Conservation (phyloP, 2,113 vertebrate genomes). For the Picathartes gymnocephalus region DNA sequence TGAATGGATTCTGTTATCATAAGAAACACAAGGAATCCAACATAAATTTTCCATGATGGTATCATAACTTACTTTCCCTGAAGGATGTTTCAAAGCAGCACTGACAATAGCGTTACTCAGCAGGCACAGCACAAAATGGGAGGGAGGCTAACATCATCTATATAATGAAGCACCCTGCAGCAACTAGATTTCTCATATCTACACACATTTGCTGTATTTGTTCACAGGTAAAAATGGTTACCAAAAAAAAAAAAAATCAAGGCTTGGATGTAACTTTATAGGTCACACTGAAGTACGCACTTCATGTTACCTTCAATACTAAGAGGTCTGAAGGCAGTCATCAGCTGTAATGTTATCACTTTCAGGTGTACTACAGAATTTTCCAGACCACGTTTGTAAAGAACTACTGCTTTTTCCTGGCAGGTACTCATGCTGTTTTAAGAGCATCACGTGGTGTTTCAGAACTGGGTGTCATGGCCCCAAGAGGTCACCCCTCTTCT, state of each 20-base stretch:
- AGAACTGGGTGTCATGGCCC: background rate
- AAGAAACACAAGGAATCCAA: background rate
- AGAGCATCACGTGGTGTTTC: background rate
- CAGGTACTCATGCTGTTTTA: background rate
- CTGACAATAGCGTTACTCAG: background rate
- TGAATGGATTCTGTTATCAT: background rate
- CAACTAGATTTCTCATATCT: background rate
- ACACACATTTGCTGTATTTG: background rate
- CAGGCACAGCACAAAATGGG: background rate
- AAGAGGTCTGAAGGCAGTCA: background rate
- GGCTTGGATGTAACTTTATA: background rate
- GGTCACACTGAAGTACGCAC: background rate
- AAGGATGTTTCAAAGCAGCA: background rate
- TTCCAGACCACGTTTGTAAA: background rate
- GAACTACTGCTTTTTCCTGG: background rate
- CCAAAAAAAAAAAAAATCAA: background rate
- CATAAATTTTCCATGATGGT: background rate
- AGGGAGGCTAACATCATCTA: background rate
- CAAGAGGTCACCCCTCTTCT: background rate
- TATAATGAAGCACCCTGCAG: background rate
- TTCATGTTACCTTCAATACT: background rate
- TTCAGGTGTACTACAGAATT: background rate
- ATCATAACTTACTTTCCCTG: background rate
- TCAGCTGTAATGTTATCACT: background rate
- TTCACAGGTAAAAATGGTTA: background rate